phyloP scores from a whole-genome alignment of 35 echinoderm and acorn worm genomes.

The Stichopus chloronotus region DNA sequence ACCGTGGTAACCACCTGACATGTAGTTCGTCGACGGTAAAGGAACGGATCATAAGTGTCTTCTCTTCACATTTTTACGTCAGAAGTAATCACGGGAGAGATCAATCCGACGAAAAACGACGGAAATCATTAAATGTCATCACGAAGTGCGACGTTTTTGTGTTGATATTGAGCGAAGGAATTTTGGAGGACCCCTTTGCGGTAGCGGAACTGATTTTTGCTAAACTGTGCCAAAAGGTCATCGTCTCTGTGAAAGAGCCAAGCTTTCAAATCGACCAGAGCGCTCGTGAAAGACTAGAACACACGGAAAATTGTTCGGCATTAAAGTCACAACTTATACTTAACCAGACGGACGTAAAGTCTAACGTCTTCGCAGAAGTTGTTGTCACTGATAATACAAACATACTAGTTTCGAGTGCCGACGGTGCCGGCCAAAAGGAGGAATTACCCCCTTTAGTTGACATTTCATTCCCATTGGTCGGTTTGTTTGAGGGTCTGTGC shows the following conservation, averaged over 20 bases:
- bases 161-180: constrained; percentile 3
- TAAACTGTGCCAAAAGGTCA: neutral
- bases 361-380: neutral
- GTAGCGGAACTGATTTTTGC: constrained; percentile 35
- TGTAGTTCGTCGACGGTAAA: constrained; percentile 15
- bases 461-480: neutral
- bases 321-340: neutral
- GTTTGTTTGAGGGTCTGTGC: neutral
- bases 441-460: neutral
- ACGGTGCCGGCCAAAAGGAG: neutral
- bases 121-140: constrained; percentile 11
- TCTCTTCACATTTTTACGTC: constrained; percentile 46
- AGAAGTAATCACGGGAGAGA: constrained; percentile 34
- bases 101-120: constrained; percentile 26
- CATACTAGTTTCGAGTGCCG: neutral
- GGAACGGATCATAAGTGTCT: constrained; percentile 1
- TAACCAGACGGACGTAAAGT: neutral
- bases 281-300: neutral
- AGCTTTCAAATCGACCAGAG: constrained; percentile 15
- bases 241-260: constrained; percentile 43
- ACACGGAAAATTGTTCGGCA: neutral
- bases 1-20: constrained; percentile 23
- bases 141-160: constrained; percentile 38
- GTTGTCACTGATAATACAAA: neutral
- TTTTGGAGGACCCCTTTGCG: constrained; percentile 18